phyloP scores from a whole-genome alignment of 2,888 invertebrate species.

The Poecilobothrus nobilitatus region DNA sequence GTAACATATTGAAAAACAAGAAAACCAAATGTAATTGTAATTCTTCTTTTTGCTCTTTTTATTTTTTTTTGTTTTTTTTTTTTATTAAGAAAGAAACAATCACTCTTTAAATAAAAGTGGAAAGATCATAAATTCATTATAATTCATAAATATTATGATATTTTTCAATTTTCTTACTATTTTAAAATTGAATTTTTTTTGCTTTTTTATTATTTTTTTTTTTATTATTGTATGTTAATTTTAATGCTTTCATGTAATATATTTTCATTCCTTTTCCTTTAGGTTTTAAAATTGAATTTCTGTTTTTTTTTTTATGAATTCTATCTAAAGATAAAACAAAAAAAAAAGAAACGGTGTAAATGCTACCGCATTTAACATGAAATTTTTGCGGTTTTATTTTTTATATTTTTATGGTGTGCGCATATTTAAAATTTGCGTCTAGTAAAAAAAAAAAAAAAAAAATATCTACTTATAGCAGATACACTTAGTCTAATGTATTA shows the following conservation, averaged over 20 bases:
- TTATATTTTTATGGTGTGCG: too few species aligned
- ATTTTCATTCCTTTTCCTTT: too few species aligned
- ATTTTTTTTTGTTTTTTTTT: neutral
- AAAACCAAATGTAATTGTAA: neutral
- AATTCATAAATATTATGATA: neutral
- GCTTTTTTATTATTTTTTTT: neutral
- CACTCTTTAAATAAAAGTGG: neutral
- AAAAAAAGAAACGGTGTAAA: constrained; percentile 5
- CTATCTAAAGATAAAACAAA: neutral
- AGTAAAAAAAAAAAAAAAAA: too few species aligned
- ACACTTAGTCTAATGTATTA: too few species aligned
- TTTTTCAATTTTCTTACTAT: too few species aligned
- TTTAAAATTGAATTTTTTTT: neutral
- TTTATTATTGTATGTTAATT: neutral
- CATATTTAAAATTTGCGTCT: too few species aligned
- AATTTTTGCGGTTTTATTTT: neutral
- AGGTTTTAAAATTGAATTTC: neutral
- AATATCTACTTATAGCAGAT: too few species aligned
- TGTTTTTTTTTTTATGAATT: neutral
- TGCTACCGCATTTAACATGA: neutral
- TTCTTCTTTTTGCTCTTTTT: neutral
- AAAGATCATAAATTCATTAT: neutral
- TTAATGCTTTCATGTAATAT: neutral
- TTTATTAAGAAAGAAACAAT: neutral
- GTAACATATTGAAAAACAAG: constrained; percentile 3